Percentiles rank a stretch among this genome's conserved stretches.
These are phyloP conservation scores for Pseudochromis fuscus DNA, from an alignment of 2,797 vertebrate species.

Conservation along the genomic window DNA sequence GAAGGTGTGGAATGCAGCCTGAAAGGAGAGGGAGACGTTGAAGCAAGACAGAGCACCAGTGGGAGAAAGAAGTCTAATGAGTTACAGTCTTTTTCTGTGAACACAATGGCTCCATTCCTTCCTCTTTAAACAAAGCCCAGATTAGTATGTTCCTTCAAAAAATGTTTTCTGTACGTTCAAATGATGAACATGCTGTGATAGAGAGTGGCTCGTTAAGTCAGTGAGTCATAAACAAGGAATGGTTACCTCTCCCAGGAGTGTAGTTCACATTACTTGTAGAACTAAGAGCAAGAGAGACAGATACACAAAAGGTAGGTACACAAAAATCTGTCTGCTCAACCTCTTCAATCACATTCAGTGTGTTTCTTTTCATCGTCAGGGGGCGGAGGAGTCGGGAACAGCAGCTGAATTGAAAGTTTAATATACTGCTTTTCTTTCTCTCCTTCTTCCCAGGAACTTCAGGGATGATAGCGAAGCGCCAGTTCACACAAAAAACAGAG, in stretches of 20 bases:
- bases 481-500: no score
- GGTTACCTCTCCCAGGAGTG: conserved; percentile 7
- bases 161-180: neutral
- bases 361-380: conserved; percentile 6
- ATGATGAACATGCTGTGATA: neutral
- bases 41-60: conserved; percentile 6
- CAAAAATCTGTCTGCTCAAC: neutral
- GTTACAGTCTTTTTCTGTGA: neutral
- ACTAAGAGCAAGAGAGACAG: neutral
- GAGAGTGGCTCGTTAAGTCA: neutral
- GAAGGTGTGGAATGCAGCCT: conserved; percentile 59
- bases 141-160: neutral
- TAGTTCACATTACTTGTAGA: neutral
- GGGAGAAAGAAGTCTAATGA: neutral
- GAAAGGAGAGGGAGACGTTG: neutral
- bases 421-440: neutral
- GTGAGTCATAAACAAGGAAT: conserved; percentile 40
- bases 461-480: neutral
- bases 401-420: no score
- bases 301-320: neutral
- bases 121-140: conserved; percentile 1
- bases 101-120: neutral
- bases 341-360: neutral
- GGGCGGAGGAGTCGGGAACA: neutral
- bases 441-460: neutral